Base-by-base conservation (phyloP, 2,888 invertebrate genomes). In the Nesidiocoris tenuis region DNA sequence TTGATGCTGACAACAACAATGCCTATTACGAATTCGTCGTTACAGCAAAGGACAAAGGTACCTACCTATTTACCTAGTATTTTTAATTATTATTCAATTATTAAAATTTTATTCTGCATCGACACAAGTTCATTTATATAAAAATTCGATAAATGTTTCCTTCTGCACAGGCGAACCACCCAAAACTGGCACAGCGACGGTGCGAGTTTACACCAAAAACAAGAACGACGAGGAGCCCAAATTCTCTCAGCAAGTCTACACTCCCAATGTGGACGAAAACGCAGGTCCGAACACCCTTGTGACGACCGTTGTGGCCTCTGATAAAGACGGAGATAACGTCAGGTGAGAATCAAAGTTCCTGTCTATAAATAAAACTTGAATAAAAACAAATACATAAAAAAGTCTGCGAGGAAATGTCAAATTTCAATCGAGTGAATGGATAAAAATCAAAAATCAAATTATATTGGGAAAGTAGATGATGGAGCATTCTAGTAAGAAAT, bases 141-240 rank as follows among this genome's bases (percentile, higher is more conserved):
- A n/a, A n/a, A n/a, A n/a, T n/a, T n/a, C n/a, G n/a, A n/a, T n/a
- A n/a, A n/a, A n/a, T n/a, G n/a, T n/a, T n/a, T n/a, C n/a, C n/a
- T n/a, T n/a, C n/a, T n/a, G n/a, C n/a, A 9, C 80, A 87, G 87
- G 98, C 2, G 94, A 94, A 83, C 96, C 96, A 0, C 88, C 95
- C 0, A 93, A 94, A 83, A 95, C 93, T 0, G 96, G 96, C 65
- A 92, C 93, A 0, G 96, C 97, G 0, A 96, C 95, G 0, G 96
- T 98, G 17, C 88, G 96, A 76, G 91, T 98, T 76, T 96, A 96
- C 83, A 97, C 97, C n/a, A 96, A 96, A 82, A 98, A 98, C 82
- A 96, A 96, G 84, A 98, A 98, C 84, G 98, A 98, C 83, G 97
- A 98, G 84, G 94, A 95, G 82, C 98, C 98, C 0, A 96, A 95